Evolutionary conservation across 2,113 vertebrate genomes (phyloP).

Genomic region (Motacilla alba): DNA sequence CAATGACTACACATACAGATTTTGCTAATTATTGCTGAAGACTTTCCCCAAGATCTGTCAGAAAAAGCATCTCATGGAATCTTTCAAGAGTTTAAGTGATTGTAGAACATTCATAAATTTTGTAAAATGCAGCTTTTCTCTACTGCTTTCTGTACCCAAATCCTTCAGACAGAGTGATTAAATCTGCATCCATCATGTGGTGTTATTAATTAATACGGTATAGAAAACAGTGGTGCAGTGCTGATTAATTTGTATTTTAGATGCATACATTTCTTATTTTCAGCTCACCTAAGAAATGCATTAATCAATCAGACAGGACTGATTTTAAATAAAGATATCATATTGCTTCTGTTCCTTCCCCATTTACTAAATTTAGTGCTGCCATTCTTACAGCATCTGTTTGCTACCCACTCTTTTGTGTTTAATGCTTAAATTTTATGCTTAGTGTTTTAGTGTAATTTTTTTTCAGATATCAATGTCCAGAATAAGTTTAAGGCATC

Average conservation of each 20-base stretch:
- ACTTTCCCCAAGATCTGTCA: neutral
- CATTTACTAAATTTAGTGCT: neutral
- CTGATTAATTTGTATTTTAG: constrained; percentile 69
- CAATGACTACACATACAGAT: neutral
- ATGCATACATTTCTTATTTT: constrained; percentile 49
- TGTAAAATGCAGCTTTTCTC: constrained; percentile 27
- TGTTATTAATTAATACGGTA: constrained; percentile 66
- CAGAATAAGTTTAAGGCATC: neutral
- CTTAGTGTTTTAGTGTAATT: neutral
- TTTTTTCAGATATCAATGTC: neutral
- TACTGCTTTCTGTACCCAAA: neutral
- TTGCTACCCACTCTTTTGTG: neutral
- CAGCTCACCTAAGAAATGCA: constrained; percentile 48
- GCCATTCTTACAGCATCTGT: neutral
- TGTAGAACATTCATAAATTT: neutral
- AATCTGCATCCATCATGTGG: constrained; percentile 50
- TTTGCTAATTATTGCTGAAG: neutral
- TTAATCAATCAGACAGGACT: constrained; percentile 39
- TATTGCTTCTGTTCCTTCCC: neutral
- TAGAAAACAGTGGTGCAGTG: neutral
- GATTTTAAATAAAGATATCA: neutral
- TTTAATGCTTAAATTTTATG: neutral
- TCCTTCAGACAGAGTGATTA: constrained; percentile 63
- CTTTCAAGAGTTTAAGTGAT: neutral
- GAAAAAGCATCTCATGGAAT: neutral